Percentiles rank a stretch among this genome's conserved stretches.
Evolutionary conservation across 2,797 vertebrate genomes (phyloP).

Genomic region (Erpetoichthys calabaricus): DNA sequence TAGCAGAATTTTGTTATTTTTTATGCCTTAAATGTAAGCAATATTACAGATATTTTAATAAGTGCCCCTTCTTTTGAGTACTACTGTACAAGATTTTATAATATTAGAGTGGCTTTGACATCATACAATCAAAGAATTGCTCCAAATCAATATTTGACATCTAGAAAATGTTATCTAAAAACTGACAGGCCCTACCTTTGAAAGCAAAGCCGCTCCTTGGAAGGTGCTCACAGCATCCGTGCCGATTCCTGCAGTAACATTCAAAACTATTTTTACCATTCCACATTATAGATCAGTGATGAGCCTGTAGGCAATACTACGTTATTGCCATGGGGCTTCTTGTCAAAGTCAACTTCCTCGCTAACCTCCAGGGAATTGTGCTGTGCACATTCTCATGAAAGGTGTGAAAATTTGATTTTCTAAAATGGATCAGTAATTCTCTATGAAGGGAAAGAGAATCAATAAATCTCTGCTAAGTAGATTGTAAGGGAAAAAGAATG

Average conservation of each 20-base stretch:
- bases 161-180: conserved; percentile 13
- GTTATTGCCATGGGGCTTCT: conserved; percentile 44
- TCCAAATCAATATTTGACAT: conserved; percentile 19
- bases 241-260: conserved; percentile 8
- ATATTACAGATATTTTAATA: no score
- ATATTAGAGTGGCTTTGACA: conserved; percentile 8
- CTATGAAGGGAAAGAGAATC: conserved; percentile 85
- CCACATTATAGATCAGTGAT: conserved; percentile 57
- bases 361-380: conserved; percentile 58
- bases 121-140: conserved; percentile 15
- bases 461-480: conserved; percentile 99
- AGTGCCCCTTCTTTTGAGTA: no score
- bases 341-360: conserved; percentile 83
- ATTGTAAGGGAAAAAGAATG: conserved; percentile 90
- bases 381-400: conserved; percentile 76
- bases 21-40: no score
- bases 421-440: conserved; percentile 98
- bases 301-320: conserved; percentile 51
- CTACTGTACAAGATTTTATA: no score
- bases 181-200: conserved; percentile 3
- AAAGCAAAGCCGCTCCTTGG: conserved; percentile 7
- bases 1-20: no score
- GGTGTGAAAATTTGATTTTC: conserved; percentile 99
- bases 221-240: conserved; percentile 4
- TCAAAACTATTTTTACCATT: conserved; percentile 55